Percentiles rank a stretch among this genome's conserved stretches.
Conservation (phyloP, 2,888 invertebrate species). For the Rotaria macrura region DNA sequence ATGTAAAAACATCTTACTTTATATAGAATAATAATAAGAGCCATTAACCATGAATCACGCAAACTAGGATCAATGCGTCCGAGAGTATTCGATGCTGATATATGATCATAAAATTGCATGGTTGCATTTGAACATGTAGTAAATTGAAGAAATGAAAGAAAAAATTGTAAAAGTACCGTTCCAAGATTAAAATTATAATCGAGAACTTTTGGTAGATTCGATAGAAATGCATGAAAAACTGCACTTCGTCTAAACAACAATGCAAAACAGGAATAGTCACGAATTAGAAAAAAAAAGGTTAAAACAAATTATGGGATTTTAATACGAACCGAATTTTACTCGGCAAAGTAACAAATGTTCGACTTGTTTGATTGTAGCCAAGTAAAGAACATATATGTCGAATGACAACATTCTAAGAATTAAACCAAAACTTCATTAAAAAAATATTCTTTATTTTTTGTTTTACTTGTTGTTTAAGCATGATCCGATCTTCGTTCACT, state of each 20-base stretch:
- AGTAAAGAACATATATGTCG: slow-evolving; percentile 77
- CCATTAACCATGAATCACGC: slow-evolving; percentile 80
- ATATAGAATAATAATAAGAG: slow-evolving; percentile 80
- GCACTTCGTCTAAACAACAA: slow-evolving; percentile 69
- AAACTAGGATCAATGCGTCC: slow-evolving; percentile 76
- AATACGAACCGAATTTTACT: slow-evolving; percentile 67
- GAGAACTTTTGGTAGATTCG: slow-evolving; percentile 74
- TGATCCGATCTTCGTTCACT: slow-evolving; percentile 67
- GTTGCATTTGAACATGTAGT: slow-evolving; percentile 53
- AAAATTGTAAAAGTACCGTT: slow-evolving; percentile 71
- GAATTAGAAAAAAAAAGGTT: neutral
- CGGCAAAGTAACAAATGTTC: slow-evolving; percentile 79
- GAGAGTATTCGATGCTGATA: slow-evolving; percentile 64
- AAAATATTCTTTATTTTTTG: neutral
- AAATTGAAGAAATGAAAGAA: slow-evolving; percentile 67
- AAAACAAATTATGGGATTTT: too few relatives aligned
- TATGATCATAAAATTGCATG: neutral
- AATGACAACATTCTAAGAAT: slow-evolving; percentile 68
- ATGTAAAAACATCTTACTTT: slow-evolving; percentile 59
- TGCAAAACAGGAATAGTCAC: neutral
- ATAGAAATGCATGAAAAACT: slow-evolving; percentile 86
- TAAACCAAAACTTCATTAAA: neutral
- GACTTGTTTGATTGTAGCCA: slow-evolving; percentile 81
- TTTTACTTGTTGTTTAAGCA: slow-evolving; percentile 58
- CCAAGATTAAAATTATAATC: slow-evolving; percentile 93